A percentile compares a stretch with the other conserved stretches of the same genome.
These are phyloP conservation scores for Ectobius pallidus DNA, from an alignment of 2,888 invertebrate species.

Conservation along the genomic window DNA sequence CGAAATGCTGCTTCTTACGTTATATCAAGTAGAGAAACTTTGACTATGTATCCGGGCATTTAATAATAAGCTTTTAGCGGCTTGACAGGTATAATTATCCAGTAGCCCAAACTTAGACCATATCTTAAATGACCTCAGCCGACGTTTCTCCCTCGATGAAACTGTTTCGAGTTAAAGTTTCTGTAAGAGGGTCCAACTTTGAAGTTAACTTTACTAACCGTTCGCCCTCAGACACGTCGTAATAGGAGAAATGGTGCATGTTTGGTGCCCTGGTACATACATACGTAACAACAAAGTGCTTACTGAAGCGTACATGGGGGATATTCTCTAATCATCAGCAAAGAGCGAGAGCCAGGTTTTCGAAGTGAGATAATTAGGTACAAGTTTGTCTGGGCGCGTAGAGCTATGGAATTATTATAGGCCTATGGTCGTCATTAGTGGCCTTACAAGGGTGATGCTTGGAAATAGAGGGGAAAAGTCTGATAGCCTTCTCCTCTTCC, in stretches of 20 bases:
- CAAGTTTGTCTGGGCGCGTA: constrained; percentile 31
- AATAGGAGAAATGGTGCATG: constrained; percentile 12
- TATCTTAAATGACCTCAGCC: constrained; percentile 17
- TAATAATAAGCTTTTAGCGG: background rate
- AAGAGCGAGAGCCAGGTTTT: background rate
- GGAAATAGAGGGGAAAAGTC: constrained; percentile 2
- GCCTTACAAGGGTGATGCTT: background rate
- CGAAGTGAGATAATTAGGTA: constrained; percentile 33
- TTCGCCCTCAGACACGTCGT: background rate
- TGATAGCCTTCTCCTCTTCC: constrained; percentile 4
- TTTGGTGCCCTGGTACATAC: background rate
- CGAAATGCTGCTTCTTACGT: too few species aligned
- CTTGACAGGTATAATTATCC: constrained; percentile 15
- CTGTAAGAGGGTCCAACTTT: background rate
- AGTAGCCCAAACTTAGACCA: background rate
- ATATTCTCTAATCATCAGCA: background rate
- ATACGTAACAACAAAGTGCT: too few species aligned
- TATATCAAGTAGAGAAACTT: background rate
- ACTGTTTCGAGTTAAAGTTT: background rate
- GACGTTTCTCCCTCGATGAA: background rate
- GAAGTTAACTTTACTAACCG: background rate
- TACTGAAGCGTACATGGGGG: background rate
- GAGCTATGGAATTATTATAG: constrained; percentile 14
- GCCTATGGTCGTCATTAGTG: constrained; percentile 13
- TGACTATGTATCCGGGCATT: constrained; percentile 6